Evolutionary conservation across 2,113 vertebrate genomes (phyloP).

Genomic region (Misgurnus anguillicaudatus): DNA sequence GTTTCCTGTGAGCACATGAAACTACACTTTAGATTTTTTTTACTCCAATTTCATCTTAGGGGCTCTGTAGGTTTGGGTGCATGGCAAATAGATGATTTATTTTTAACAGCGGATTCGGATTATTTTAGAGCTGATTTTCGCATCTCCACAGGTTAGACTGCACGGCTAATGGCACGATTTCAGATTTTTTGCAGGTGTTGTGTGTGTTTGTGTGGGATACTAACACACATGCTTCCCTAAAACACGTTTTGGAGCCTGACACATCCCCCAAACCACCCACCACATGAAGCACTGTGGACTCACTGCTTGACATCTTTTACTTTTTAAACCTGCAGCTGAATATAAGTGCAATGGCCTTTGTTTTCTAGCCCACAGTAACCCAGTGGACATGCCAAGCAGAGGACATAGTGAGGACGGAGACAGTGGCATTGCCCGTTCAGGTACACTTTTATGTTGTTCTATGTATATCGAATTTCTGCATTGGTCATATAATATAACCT

Average conservation of each 20-base stretch:
- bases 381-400: conserved; percentile 89
- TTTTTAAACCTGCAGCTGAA: neutral
- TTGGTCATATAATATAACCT: no score
- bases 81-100: no score
- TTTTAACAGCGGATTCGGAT: no score
- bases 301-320: neutral
- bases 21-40: no score
- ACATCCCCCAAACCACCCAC: neutral
- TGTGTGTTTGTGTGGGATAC: neutral
- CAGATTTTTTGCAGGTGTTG: neutral
- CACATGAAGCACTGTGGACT: neutral
- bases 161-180: neutral
- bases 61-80: no score
- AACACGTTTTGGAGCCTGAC: neutral
- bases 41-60: no score
- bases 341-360: neutral
- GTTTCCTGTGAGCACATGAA: no score
- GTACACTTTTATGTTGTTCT: conserved; percentile 62
- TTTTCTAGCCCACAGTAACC: conserved; percentile 82
- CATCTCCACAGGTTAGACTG: neutral
- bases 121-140: no score
- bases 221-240: neutral
- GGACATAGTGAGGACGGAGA: conserved; percentile 86
- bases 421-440: conserved; percentile 88
- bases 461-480: neutral